Conservation (phyloP, 2,888 invertebrate species). For the Euphydryas editha region DNA sequence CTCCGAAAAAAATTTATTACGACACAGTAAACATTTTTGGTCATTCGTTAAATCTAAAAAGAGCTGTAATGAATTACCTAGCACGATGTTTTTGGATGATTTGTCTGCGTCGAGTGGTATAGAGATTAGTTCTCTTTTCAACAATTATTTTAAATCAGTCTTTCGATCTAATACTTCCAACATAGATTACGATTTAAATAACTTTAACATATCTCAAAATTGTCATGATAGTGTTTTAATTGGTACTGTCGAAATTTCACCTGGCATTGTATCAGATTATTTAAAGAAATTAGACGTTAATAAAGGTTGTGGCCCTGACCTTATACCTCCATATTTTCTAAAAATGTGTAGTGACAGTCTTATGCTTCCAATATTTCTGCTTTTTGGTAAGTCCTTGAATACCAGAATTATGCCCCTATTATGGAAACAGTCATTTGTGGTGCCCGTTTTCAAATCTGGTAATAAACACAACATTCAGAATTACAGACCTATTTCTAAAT, state of each 20-base stretch:
- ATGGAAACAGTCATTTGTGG: not conserved
- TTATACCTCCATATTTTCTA: not conserved
- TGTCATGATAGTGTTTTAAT: too few species aligned
- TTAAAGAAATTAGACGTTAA: not conserved
- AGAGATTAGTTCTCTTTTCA: too few species aligned
- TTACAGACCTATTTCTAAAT: not conserved
- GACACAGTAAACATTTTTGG: too few species aligned
- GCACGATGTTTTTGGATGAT: too few species aligned
- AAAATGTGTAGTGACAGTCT: not conserved
- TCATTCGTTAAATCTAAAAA: too few species aligned
- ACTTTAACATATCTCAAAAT: too few species aligned
- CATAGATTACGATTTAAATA: too few species aligned
- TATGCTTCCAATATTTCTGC: not conserved
- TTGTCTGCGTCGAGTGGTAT: too few species aligned
- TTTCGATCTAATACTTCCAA: too few species aligned
- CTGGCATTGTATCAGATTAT: not conserved
- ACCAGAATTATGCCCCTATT: not conserved
- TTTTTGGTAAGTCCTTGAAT: not conserved
- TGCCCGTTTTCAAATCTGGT: conserved; percentile 6
- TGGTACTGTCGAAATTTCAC: not conserved
- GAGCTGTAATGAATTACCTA: too few species aligned
- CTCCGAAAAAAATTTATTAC: too few species aligned
- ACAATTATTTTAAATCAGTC: too few species aligned
- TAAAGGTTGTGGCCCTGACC: conserved; percentile 1
- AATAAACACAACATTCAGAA: not conserved